Base-by-base conservation (phyloP, 2,797 vertebrate species). In the Dicrostonyx torquatus region DNA sequence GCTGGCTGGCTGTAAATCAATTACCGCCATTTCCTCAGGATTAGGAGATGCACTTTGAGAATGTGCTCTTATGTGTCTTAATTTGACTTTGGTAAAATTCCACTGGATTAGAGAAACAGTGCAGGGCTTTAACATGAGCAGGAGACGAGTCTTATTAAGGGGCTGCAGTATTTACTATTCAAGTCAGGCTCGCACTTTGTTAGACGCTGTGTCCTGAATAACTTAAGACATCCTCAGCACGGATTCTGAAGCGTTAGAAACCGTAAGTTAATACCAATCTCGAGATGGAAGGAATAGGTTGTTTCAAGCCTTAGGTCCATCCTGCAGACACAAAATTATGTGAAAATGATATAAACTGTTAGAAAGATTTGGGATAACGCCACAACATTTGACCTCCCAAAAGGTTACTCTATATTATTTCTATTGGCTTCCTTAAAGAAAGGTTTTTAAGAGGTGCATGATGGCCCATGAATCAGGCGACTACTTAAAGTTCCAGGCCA, bases 1-100 rank as follows among this genome's bases (percentile, higher is more conserved):
- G 96, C 96, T 97, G 95, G 87, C 82, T 95, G 95, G 85, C 88
- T 96, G 93, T 97, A 97, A 98, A 97, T 97, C 97, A 98, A 97
- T 98, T 97, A 95, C 82, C 96, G 82, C 95, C 85, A 77, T 96
- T 96, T 96, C 86, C 83, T 94, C 91, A 96, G 93, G 96, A 97
- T 79, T 97, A 97, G 96, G 87, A 93, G 80, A 91, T 85, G 70
- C n/a, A 78, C 79, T 55, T 60, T 83, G 91, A 97, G 93, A 91
- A 94, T 17, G 55, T 96, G 90, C 60, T 97, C 91, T 96, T 86
- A n/a, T 90, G 87, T 96, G 80, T 85, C 96, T 95, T 75, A 94
- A 95, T 94, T 97, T 97, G 89, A 89, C 91, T 96, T 95, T 17
- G 40, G 89, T 93, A 95, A 97, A 97, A 90, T 83, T 82, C 95